phyloP scores from a whole-genome alignment of 2,888 invertebrate species.

The Harpalus rubripes region DNA sequence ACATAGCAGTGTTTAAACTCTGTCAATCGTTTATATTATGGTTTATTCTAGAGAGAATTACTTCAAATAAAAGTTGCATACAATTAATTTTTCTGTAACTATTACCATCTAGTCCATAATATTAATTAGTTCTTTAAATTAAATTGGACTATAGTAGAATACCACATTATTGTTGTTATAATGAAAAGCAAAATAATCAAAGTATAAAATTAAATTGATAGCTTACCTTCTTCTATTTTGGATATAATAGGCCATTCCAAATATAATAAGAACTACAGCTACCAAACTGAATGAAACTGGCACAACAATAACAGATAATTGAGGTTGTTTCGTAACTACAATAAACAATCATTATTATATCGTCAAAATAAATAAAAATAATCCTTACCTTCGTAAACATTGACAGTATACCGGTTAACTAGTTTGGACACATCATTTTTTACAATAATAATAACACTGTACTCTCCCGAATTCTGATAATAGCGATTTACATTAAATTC shows the following conservation, averaged over 20 bases:
- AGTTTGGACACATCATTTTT: conserved; percentile 87
- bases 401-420: conserved; percentile 86
- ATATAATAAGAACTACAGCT: conserved; percentile 90
- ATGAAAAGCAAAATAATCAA: conserved; percentile 46
- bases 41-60: too few species aligned
- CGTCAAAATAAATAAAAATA: conserved; percentile 44
- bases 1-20: too few species aligned
- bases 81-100: too few species aligned
- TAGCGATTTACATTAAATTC: conserved; percentile 84
- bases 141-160: not conserved
- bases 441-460: conserved; percentile 89
- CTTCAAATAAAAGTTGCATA: too few species aligned
- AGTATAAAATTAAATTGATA: conserved; percentile 50
- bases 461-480: conserved; percentile 84
- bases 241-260: conserved; percentile 92
- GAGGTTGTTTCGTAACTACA: conserved; percentile 87
- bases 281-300: conserved; percentile 90
- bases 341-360: conserved; percentile 58
- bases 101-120: too few species aligned
- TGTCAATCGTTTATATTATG: too few species aligned
- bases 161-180: conserved; percentile 6
- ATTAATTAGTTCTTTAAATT: not conserved
- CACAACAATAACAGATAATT: conserved; percentile 92
- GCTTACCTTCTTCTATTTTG: conserved; percentile 88
- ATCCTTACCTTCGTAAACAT: conserved; percentile 89